A percentile compares a stretch with the other conserved stretches of the same genome.
Evolutionary conservation across 2,888 invertebrate genomes (phyloP).

Genomic region (Horisme vitalbata): DNA sequence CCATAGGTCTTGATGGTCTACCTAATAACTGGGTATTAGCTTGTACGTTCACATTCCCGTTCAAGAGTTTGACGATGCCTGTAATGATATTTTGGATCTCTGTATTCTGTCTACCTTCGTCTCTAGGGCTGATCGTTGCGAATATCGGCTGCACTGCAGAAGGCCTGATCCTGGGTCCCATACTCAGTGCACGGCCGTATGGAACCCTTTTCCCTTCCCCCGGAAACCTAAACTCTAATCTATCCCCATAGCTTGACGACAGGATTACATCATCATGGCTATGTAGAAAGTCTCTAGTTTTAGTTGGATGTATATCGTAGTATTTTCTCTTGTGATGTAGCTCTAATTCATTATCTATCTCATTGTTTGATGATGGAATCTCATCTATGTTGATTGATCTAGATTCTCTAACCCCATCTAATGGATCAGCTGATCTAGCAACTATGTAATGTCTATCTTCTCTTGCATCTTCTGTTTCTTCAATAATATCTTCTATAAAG

Average conservation of each 20-base stretch:
- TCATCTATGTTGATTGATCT: constrained; percentile 82
- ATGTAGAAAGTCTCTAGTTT: constrained; percentile 63
- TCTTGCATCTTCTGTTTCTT: constrained; percentile 37
- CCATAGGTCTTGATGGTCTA: constrained; percentile 86
- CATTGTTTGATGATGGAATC: constrained; percentile 78
- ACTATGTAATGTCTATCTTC: constrained; percentile 68
- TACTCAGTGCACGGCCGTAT: constrained; percentile 85
- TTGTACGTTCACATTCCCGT: constrained; percentile 94
- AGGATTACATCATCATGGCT: constrained; percentile 66
- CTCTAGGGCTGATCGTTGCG: constrained; percentile 77
- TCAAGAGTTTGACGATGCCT: constrained; percentile 93
- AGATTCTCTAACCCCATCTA: constrained; percentile 50
- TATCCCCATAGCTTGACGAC: constrained; percentile 70
- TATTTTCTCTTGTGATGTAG: constrained; percentile 72
- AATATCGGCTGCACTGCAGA: constrained; percentile 80
- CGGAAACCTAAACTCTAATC: constrained; percentile 81
- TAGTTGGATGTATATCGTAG: constrained; percentile 82
- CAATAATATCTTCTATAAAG: constrained; percentile 36
- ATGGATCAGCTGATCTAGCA: constrained; percentile 81
- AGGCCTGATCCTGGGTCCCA: constrained; percentile 86
- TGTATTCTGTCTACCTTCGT: constrained; percentile 69
- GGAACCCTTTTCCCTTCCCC: constrained; percentile 91
- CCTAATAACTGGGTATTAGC: constrained; percentile 86
- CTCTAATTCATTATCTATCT: constrained; percentile 83
- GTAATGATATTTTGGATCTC: constrained; percentile 96